Percentiles rank a stretch among this genome's conserved stretches.
phyloP scores from a whole-genome alignment of 2,113 vertebrate species.

The Urocolius indicus region DNA sequence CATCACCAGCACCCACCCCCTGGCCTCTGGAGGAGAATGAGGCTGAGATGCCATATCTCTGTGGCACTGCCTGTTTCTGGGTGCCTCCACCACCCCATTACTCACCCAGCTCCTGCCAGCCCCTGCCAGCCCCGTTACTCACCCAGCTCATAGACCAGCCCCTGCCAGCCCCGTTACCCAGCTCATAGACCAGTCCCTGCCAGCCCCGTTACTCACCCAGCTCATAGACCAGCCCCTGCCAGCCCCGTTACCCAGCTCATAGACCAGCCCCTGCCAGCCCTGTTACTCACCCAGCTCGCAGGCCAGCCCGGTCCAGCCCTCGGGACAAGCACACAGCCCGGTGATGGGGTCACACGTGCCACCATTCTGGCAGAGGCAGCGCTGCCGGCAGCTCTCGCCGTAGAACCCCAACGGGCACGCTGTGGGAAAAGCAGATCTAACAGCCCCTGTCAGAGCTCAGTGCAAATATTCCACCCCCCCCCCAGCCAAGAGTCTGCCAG shows the following conservation, averaged over 20 bases:
- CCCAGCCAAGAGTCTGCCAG: too few relatives aligned
- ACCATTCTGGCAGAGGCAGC: slow-evolving; percentile 88
- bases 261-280: too few relatives aligned
- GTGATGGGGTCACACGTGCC: slow-evolving; percentile 81
- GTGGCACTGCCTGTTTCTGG: neutral
- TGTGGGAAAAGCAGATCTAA: slow-evolving; percentile 34
- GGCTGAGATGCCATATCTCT: fast-evolving
- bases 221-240: too few relatives aligned
- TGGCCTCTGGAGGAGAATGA: fast-evolving
- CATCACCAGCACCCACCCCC: neutral
- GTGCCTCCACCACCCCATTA: fast-evolving
- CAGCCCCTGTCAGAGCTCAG: neutral
- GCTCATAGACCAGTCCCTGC: too few relatives aligned
- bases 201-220: too few relatives aligned
- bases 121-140: too few relatives aligned
- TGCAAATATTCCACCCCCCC: fast-evolving
- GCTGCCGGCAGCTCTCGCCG: slow-evolving; percentile 80
- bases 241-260: too few relatives aligned
- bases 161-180: too few relatives aligned
- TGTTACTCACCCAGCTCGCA: slow-evolving; percentile 80
- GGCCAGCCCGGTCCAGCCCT: slow-evolving; percentile 86
- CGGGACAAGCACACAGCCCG: slow-evolving; percentile 81
- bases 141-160: too few relatives aligned
- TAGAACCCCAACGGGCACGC: slow-evolving; percentile 84
- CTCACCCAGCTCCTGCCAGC: slow-evolving; percentile 70